Percentiles rank a stretch among this genome's conserved stretches.
Evolutionary conservation across 2,888 invertebrate genomes (phyloP).

Genomic region (Drosophila falleni): DNA sequence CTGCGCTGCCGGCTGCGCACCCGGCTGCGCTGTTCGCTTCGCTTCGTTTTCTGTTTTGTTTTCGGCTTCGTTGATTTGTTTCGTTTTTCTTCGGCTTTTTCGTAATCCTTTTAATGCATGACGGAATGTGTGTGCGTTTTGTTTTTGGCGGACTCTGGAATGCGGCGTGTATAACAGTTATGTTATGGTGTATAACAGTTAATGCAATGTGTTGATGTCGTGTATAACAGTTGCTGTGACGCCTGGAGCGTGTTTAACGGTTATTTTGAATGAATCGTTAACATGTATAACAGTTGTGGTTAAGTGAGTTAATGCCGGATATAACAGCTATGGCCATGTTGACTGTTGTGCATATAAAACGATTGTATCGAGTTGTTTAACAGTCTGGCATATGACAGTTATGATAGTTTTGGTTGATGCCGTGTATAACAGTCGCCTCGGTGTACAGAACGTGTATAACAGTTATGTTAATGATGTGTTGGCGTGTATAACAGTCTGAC

Average conservation of each 20-base stretch:
- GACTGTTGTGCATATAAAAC: no score
- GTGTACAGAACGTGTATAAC: constrained; percentile 29
- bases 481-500: no score
- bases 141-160: constrained; percentile 26
- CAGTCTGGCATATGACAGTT: no score
- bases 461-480: constrained; percentile 22
- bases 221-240: neutral
- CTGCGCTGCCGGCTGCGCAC: constrained; percentile 28
- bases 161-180: constrained; percentile 17
- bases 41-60: constrained; percentile 27
- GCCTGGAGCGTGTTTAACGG: neutral
- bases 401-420: no score
- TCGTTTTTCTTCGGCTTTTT: constrained; percentile 21
- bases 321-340: neutral
- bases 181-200: neutral
- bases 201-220: neutral
- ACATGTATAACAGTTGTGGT: neutral
- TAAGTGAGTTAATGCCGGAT: neutral
- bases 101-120: constrained; percentile 13
- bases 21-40: constrained; percentile 42
- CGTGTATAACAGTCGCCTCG: neutral
- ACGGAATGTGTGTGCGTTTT: constrained; percentile 37
- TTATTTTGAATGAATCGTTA: neutral
- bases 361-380: no score
- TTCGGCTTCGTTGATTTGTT: constrained; percentile 28